phyloP scores from a whole-genome alignment of 2,113 vertebrate genomes.

The Pavo muticus region DNA sequence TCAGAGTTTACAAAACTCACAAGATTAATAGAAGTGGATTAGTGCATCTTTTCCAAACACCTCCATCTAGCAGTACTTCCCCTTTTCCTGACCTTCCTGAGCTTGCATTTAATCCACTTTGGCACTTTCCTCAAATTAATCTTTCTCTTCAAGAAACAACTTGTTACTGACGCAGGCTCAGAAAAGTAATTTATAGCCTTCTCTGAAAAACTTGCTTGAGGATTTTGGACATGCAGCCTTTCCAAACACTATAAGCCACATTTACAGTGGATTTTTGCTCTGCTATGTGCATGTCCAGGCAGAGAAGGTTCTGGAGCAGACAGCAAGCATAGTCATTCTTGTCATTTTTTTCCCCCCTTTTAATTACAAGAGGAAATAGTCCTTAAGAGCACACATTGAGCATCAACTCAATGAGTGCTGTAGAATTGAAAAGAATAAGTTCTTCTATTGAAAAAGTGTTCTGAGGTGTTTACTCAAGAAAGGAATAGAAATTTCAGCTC shows the following conservation, averaged over 20 bases:
- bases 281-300: not conserved
- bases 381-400: not conserved
- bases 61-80: not conserved
- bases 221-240: not conserved
- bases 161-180: not conserved
- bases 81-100: not conserved
- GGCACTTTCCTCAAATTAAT: not conserved
- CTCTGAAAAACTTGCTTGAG: not conserved
- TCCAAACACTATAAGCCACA: not conserved
- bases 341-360: too few relatives aligned
- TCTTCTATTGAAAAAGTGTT: not conserved
- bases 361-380: not conserved
- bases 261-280: not conserved
- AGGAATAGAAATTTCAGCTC: not conserved
- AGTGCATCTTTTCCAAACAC: not conserved
- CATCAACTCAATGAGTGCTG: not conserved
- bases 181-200: not conserved
- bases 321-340: rapidly evolving
- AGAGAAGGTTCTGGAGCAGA: not conserved
- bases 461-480: not conserved
- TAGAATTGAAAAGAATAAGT: not conserved
- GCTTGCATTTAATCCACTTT: not conserved
- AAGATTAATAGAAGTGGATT: not conserved
- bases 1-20: not conserved
- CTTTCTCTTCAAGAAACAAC: not conserved